Evolutionary conservation across 2,113 vertebrate genomes (phyloP).

Genomic region (Callithrix jacchus): DNA sequence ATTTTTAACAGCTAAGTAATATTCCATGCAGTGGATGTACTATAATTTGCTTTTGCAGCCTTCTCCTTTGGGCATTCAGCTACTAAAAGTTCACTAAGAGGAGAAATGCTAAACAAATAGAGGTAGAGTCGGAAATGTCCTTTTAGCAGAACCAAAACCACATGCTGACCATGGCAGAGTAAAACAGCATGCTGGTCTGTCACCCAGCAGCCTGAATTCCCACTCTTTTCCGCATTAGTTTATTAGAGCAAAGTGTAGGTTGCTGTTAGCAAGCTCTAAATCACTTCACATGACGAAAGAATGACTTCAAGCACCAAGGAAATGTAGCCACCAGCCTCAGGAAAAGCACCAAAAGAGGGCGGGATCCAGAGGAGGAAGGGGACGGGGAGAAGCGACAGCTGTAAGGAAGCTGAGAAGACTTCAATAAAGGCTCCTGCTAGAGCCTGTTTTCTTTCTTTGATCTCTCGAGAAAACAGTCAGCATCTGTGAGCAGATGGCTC

Average conservation of each 20-base stretch:
- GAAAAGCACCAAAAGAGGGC: not conserved
- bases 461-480: not conserved
- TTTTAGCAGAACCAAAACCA: not conserved
- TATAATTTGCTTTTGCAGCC: not conserved
- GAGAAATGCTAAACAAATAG: not conserved
- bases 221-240: not conserved
- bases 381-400: not conserved
- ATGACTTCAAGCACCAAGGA: not conserved
- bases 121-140: not conserved
- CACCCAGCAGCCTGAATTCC: not conserved
- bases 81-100: not conserved
- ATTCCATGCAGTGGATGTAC: not conserved
- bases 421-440: not conserved
- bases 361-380: not conserved
- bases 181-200: not conserved
- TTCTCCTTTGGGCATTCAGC: not conserved
- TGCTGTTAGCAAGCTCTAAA: not conserved
- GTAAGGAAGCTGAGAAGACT: not conserved
- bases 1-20: not conserved
- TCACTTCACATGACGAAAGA: slow-evolving; percentile 9
- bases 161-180: not conserved
- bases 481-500: not conserved
- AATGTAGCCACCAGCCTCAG: not conserved
- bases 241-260: not conserved
- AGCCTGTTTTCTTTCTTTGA: not conserved